These are phyloP conservation scores for Leuctra nigra DNA, from an alignment of 2,888 invertebrate genomes.

Conservation along the genomic window DNA sequence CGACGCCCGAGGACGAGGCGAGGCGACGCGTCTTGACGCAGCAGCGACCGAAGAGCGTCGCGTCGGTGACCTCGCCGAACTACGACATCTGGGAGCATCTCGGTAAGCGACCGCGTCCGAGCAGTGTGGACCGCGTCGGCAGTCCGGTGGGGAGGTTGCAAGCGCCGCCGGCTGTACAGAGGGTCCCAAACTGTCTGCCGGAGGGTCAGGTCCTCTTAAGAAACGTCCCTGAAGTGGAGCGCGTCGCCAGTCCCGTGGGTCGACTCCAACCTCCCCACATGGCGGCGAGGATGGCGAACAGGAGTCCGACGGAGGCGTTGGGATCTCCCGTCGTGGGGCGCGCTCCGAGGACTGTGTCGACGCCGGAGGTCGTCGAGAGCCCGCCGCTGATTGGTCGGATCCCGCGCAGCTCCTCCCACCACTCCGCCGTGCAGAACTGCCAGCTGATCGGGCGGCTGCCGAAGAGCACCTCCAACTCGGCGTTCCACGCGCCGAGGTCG, in stretches of 20 bases:
- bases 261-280: too few species aligned
- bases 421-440: neutral
- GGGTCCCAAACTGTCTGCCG: too few species aligned
- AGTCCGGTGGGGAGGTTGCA: too few species aligned
- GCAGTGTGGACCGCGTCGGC: neutral
- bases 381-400: neutral
- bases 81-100: constrained; percentile 16
- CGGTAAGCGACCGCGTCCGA: neutral
- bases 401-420: neutral
- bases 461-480: constrained; percentile 22
- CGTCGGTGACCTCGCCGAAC: neutral
- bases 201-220: too few species aligned
- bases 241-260: too few species aligned
- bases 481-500: neutral
- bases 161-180: too few species aligned
- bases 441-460: constrained; percentile 15
- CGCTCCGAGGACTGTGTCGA: neutral
- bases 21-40: too few species aligned
- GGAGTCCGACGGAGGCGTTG: neutral
- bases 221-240: too few species aligned
- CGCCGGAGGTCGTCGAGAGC: neutral
- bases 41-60: constrained; percentile 1
- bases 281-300: too few species aligned
- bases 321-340: neutral
- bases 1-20: too few species aligned